phyloP scores from a whole-genome alignment of 2,113 vertebrate genomes.

The Phyllostomus discolor region DNA sequence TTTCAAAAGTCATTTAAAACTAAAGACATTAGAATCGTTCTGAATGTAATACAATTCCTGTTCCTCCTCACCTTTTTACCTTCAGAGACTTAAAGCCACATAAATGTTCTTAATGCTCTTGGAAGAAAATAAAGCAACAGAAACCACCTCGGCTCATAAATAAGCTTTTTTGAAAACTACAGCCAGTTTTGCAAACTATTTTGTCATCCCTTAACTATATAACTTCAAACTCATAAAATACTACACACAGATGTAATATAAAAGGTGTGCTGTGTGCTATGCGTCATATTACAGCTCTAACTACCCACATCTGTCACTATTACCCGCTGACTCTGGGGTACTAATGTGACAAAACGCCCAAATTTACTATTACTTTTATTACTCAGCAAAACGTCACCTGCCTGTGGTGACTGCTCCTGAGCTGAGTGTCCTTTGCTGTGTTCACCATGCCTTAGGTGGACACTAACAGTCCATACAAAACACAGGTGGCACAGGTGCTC shows the following conservation, averaged over 20 bases:
- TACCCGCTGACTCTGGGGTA: neutral
- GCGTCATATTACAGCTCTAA: neutral
- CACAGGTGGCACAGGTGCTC: neutral
- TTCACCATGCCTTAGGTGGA: neutral
- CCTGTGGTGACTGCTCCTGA: neutral
- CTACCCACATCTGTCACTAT: neutral
- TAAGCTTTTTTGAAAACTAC: neutral
- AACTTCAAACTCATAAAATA: slow-evolving; percentile 36
- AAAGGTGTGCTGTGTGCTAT: neutral
- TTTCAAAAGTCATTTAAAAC: slow-evolving; percentile 31
- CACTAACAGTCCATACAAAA: neutral
- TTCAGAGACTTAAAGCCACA: neutral
- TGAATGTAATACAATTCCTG: neutral
- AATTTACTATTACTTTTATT: neutral
- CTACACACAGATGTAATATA: neutral
- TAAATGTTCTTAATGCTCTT: neutral
- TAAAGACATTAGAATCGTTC: neutral
- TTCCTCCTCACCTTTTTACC: neutral
- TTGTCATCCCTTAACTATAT: neutral
- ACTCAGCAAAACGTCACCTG: neutral
- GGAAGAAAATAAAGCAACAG: slow-evolving; percentile 18
- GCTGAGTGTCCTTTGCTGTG: neutral
- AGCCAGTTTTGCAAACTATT: neutral
- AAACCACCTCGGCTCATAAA: neutral
- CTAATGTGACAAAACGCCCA: neutral